A percentile compares a stretch with the other conserved stretches of the same genome.
Conservation (phyloP, 1,140 invertebrate genomes). For the Acromyrmex charruanus region DNA sequence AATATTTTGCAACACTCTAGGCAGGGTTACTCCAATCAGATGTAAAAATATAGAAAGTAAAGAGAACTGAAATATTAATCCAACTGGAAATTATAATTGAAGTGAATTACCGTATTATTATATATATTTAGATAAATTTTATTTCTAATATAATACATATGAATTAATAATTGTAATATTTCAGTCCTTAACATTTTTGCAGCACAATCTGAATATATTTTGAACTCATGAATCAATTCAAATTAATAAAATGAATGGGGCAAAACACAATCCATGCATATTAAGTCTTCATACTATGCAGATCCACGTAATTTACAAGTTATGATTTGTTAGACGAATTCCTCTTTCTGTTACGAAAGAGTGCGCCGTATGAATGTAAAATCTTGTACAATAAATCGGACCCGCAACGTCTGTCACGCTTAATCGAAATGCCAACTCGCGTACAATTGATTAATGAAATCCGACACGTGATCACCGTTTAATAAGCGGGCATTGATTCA, state of each 20-base stretch:
- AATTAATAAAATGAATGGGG: background rate
- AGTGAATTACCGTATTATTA: background rate
- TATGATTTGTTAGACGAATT: background rate
- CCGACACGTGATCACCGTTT: background rate
- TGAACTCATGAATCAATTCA: background rate
- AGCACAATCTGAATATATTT: background rate
- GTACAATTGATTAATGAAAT: slow-evolving; percentile 27
- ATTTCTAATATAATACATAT: background rate
- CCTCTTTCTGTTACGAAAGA: background rate
- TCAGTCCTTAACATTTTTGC: background rate
- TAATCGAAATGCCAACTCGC: slow-evolving; percentile 5
- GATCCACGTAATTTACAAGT: background rate
- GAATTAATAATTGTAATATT: background rate
- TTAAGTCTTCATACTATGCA: background rate
- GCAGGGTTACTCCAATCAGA: background rate
- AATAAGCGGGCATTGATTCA: background rate
- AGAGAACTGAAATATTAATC: background rate
- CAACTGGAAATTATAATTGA: background rate
- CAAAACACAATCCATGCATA: background rate
- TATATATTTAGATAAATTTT: background rate
- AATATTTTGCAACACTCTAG: background rate
- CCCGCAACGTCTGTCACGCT: background rate
- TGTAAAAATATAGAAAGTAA: background rate
- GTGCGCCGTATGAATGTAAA: background rate
- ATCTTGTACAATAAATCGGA: background rate